A percentile compares a stretch with the other conserved stretches of the same genome.
Evolutionary conservation across 1,140 invertebrate species (phyloP).

Genomic region (Hylaeus anthracinus): DNA sequence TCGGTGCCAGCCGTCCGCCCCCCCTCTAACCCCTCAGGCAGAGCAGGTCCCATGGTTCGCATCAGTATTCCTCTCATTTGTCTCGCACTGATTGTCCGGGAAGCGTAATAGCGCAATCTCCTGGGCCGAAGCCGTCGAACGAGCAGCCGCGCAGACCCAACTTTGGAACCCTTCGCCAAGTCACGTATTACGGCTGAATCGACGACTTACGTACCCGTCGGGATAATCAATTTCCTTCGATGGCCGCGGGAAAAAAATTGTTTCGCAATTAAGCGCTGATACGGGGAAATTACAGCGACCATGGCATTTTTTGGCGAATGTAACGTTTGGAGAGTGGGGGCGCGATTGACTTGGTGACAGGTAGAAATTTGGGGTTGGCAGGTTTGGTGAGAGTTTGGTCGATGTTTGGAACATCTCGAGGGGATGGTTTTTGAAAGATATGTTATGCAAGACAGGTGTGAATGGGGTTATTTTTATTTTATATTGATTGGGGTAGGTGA

Average conservation of each 20-base stretch:
- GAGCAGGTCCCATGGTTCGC: conserved; percentile 23
- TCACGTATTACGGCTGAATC: conserved; percentile 62
- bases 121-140: conserved; percentile 43
- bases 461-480: too few species aligned
- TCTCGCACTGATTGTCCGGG: conserved; percentile 70
- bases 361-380: too few species aligned
- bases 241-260: conserved; percentile 28
- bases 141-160: conserved; percentile 25
- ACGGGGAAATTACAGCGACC: not conserved
- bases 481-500: too few species aligned
- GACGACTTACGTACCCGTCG: conserved; percentile 51
- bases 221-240: conserved; percentile 64
- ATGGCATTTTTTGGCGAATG: too few species aligned
- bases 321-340: too few species aligned
- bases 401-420: too few species aligned
- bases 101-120: conserved; percentile 71
- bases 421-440: too few species aligned
- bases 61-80: conserved; percentile 74
- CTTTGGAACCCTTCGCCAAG: conserved; percentile 57
- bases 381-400: too few species aligned
- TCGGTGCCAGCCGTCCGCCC: not conserved
- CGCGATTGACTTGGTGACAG: too few species aligned
- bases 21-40: not conserved
- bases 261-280: conserved; percentile 49
- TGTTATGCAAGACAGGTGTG: too few species aligned